Evolutionary conservation across 1,140 invertebrate genomes (phyloP).

Genomic region (Drosophila kepulauana): DNA sequence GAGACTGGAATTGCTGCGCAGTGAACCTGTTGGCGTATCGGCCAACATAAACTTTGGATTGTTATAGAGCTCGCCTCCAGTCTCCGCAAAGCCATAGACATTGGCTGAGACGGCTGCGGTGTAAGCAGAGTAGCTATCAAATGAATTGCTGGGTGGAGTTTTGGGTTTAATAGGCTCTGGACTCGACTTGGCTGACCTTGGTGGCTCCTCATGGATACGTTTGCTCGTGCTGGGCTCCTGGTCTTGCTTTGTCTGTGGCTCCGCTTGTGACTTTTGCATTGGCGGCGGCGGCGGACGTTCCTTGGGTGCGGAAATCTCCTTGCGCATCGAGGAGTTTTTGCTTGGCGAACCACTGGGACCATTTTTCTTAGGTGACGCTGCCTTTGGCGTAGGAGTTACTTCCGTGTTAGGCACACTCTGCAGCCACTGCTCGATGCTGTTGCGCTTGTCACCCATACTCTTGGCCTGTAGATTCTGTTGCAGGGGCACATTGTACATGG

Average conservation of each 20-base stretch:
- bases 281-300: conserved; percentile 71
- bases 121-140: conserved; percentile 63
- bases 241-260: conserved; percentile 9
- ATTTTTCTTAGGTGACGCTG: conserved; percentile 37
- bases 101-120: conserved; percentile 62
- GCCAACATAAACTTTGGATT: conserved; percentile 83
- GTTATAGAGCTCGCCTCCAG: conserved; percentile 82
- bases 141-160: conserved; percentile 28
- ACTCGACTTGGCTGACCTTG: conserved; percentile 20
- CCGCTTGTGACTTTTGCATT: conserved; percentile 28
- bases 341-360: conserved; percentile 28
- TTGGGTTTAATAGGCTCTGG: conserved; percentile 43
- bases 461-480: conserved; percentile 74
- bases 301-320: conserved; percentile 70
- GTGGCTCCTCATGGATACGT: conserved; percentile 3
- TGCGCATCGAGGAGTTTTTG: conserved; percentile 46
- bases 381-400: not conserved
- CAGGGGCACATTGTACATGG: conserved; percentile 68
- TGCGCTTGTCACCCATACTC: conserved; percentile 88
- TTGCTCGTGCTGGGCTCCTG: conserved; percentile 15
- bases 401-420: conserved; percentile 89
- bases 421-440: conserved; percentile 91
- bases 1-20: conserved; percentile 70
- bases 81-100: conserved; percentile 80
- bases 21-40: conserved; percentile 71